phyloP scores from a whole-genome alignment of 2,113 vertebrate genomes.

The Antechinus stuartii region DNA sequence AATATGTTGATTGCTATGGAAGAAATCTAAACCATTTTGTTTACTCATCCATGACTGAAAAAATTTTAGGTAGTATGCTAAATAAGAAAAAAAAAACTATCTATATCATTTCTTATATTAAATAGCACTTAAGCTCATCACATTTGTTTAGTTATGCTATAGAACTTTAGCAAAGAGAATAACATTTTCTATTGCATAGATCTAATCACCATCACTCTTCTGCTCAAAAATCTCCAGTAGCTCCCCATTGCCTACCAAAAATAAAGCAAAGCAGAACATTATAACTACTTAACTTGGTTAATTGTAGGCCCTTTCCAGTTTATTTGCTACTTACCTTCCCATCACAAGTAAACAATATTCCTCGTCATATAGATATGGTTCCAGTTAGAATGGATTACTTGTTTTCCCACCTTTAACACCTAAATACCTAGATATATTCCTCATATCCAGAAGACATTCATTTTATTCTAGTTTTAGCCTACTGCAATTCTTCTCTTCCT shows the following conservation, averaged over 20 bases:
- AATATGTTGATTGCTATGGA: not conserved
- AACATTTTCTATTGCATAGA: not conserved
- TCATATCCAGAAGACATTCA: not conserved
- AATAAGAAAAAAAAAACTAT: not conserved
- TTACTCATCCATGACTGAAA: not conserved
- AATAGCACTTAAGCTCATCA: not conserved
- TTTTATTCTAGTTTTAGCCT: not conserved
- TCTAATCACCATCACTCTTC: not conserved
- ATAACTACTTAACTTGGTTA: not conserved
- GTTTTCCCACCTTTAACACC: not conserved
- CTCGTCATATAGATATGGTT: not conserved
- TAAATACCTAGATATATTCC: not conserved
- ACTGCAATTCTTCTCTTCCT: not conserved
- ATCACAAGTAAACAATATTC: not conserved
- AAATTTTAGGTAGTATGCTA: not conserved
- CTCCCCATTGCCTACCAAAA: not conserved
- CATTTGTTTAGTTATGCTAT: not conserved
- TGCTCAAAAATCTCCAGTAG: not conserved
- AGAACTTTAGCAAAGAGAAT: not conserved
- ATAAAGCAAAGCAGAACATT: not conserved
- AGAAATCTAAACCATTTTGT: not conserved
- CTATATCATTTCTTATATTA: not conserved
- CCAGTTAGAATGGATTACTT: not conserved
- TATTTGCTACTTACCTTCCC: not conserved
- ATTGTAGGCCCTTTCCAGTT: not conserved